Conservation (phyloP, 2,888 invertebrate genomes). For the Nebria salina region DNA sequence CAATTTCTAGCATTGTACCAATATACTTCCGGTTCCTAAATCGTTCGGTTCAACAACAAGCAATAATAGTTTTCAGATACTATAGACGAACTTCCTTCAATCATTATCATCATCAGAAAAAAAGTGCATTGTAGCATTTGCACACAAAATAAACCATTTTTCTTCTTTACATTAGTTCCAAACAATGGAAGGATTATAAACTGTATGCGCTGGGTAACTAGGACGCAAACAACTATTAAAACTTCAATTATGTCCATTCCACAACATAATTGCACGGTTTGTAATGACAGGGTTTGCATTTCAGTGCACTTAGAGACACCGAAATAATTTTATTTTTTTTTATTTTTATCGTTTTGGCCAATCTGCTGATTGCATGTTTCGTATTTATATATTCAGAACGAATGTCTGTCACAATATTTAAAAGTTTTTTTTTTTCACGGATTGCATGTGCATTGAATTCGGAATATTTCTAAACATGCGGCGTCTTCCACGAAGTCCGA, state of each 20-base stretch:
- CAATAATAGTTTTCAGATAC: neutral
- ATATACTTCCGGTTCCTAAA: conserved; percentile 17
- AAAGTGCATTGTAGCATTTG: neutral
- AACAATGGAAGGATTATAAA: conserved; percentile 1
- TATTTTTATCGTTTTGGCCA: neutral
- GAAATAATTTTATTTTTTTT: neutral
- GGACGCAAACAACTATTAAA: conserved; percentile 37
- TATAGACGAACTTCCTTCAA: neutral
- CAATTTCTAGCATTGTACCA: conserved; percentile 2
- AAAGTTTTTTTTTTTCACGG: neutral
- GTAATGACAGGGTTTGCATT: conserved; percentile 2
- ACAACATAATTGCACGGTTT: conserved; percentile 19
- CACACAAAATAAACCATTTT: neutral
- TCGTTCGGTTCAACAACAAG: neutral
- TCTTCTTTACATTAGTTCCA: neutral
- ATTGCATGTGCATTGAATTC: neutral
- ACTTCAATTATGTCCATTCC: conserved; percentile 36
- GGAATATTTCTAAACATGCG: neutral
- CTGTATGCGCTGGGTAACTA: neutral
- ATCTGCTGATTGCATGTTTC: neutral
- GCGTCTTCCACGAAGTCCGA: neutral
- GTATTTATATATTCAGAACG: neutral
- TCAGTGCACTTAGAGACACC: neutral
- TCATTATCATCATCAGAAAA: neutral
- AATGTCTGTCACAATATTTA: neutral